Evolutionary conservation across 2,113 vertebrate species (phyloP), one percentile per base, ranked within the genome.

Genomic region (Diphyllodes magnificus): DNA sequence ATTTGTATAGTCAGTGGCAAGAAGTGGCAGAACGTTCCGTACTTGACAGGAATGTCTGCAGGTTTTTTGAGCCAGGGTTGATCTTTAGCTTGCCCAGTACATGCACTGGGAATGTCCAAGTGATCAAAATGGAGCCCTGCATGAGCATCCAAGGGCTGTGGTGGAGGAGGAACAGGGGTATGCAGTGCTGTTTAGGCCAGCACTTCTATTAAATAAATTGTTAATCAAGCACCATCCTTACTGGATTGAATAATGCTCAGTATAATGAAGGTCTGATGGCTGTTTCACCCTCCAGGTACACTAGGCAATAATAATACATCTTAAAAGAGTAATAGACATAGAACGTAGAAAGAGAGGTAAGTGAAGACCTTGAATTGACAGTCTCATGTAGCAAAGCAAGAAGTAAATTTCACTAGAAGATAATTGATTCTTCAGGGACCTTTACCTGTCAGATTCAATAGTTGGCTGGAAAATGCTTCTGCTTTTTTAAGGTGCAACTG

Each of bases 381-480:
- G 59, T 50, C 3, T 1, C 37, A 39, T 42, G 59, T 82, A 82
- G 35, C 54, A 93, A 72, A 93, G 45, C 1, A 6, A 78, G 56
- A 77, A 80, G 47, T 40, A 91, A 88, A 92, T 69, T 90, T 44
- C 49, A 39, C 37, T 80, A 66, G 68, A 88, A 94, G 57, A 66
- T 92, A 94, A 95, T 86, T 93, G 60, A 92, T 90, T 86, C 83
- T 91, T 88, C 44, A 28, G 76, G 76, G 80, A 93, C 39, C 3
- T 77, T 65, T 83, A 90, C 17, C 24, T 71, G 60, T 88, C 83
- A 90, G 33, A 83, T 86, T 86, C 44, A 78, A 69, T 47, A 81
- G 56, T 0, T 44, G 31, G 10, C 35, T 71, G 56, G 33, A 92
- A 91, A 86, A 78, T 2, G 3, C 8, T 61, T 27, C 47, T 83